Evolutionary conservation across 2,888 invertebrate genomes (phyloP), one percentile per base, ranked within the genome.

Genomic region (Idaea aversata): DNA sequence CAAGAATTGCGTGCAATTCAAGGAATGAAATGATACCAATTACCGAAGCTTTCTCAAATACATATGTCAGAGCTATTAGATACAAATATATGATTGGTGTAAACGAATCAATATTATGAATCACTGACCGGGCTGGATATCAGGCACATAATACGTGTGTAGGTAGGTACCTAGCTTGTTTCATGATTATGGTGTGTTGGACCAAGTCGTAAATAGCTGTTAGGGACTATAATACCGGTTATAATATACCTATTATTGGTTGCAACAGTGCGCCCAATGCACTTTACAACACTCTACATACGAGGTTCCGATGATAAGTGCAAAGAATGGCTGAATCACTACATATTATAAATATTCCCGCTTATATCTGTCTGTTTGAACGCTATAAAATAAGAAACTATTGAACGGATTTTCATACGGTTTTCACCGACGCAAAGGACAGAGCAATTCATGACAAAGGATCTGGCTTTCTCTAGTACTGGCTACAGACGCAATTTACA

Each of bases 131-230:
- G 47, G 13, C 47, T 47, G 47, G 5, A 47, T 47, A 47, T 47
- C 47, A 47, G 13, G 47, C 10, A 47, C 47, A 47, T 47, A 47
- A 47, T 47, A 13, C 0, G 13, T 47, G 47, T 47, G 47, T 47
- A 47, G 7, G 47, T 47, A 47, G 47, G 47, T 47, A 47, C 36
- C 47, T 10, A 47, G 47, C 47, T 13, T 47, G 47, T 47, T 47
- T 47, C 47, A 47, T 47, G 47, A 47, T 47, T 25, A 47, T 10
- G 47, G 47, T 47, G 47, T 36, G 10, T 47, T n/a, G n/a, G 3
- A 47, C 47, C 47, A 10, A 47, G 10, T 60, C 65, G 66, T 61
- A 70, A 72, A 70, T 72, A 70, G 64, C 64, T 59, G 15, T 59
- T n/a, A n/a, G n/a, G n/a, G n/a, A n/a, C n/a, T n/a, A n/a, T n/a